Conservation (phyloP, 2,888 invertebrate genomes). For the Carcina quercana region DNA sequence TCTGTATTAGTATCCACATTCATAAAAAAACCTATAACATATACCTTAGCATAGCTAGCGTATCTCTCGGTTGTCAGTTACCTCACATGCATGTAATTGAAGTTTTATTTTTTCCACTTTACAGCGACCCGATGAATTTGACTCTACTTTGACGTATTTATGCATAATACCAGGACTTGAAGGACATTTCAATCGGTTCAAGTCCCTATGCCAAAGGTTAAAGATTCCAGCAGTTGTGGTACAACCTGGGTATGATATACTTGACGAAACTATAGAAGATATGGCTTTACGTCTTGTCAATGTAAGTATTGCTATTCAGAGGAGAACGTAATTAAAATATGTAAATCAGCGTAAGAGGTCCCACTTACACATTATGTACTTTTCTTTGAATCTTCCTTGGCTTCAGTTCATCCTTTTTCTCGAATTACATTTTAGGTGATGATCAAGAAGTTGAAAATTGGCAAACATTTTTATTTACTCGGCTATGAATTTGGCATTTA, state of each 20-base stretch:
- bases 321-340: not conserved
- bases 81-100: no score
- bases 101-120: no score
- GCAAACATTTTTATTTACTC: slow-evolving; percentile 25
- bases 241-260: slow-evolving; percentile 2
- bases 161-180: slow-evolving; percentile 6
- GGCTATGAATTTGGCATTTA: slow-evolving; percentile 32
- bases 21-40: no score
- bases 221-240: slow-evolving; percentile 3
- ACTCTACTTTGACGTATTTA: not conserved
- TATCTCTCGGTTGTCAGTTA: no score
- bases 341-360: no score
- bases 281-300: not conserved
- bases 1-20: no score
- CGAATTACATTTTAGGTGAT: slow-evolving; percentile 23
- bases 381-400: no score
- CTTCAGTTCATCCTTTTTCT: no score
- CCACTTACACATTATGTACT: no score
- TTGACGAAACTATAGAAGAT: not conserved
- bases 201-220: slow-evolving; percentile 1
- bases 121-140: not conserved
- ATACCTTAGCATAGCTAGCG: no score
- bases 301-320: not conserved
- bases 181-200: slow-evolving; percentile 4
- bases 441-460: slow-evolving; percentile 17